These are phyloP conservation scores for Leptoclinus maculatus DNA, from an alignment of 2,797 vertebrate species.

Conservation along the genomic window DNA sequence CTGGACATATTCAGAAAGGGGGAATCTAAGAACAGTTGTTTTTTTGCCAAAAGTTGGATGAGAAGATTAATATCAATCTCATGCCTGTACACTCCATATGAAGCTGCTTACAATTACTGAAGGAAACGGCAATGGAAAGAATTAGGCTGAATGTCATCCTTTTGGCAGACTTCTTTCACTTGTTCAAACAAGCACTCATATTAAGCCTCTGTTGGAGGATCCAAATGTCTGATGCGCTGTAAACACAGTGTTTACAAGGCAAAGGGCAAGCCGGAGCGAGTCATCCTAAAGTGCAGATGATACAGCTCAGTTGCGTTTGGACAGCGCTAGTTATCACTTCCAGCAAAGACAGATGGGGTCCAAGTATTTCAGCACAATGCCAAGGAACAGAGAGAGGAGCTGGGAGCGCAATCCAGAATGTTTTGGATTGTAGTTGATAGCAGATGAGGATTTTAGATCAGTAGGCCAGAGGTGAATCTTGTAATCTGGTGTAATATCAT, in stretches of 20 bases:
- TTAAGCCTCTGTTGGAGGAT: conserved; percentile 5
- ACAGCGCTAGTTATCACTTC: conserved; percentile 18
- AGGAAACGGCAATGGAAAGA: neutral
- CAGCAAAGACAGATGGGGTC: conserved; percentile 46
- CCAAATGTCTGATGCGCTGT: conserved; percentile 7
- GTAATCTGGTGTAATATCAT: conserved; percentile 1
- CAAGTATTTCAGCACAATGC: conserved; percentile 44
- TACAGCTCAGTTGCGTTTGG: conserved; percentile 36
- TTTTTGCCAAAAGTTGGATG: neutral
- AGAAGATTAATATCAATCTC: neutral
- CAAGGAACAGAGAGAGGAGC: conserved; percentile 24
- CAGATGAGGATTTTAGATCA: conserved; percentile 57
- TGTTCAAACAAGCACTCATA: conserved; percentile 3
- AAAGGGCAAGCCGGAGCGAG: conserved; percentile 42
- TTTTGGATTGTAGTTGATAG: conserved; percentile 36
- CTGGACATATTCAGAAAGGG: neutral
- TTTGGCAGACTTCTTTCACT: neutral
- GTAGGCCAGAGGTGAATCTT: conserved; percentile 24
- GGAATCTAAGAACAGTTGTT: neutral
- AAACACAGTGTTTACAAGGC: conserved; percentile 39
- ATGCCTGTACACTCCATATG: neutral
- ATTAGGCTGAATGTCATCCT: neutral
- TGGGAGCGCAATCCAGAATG: conserved; percentile 11
- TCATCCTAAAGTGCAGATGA: conserved; percentile 40
- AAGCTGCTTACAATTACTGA: neutral